Base-by-base conservation (phyloP, 2,888 invertebrate genomes). In the Andrena camellia region DNA sequence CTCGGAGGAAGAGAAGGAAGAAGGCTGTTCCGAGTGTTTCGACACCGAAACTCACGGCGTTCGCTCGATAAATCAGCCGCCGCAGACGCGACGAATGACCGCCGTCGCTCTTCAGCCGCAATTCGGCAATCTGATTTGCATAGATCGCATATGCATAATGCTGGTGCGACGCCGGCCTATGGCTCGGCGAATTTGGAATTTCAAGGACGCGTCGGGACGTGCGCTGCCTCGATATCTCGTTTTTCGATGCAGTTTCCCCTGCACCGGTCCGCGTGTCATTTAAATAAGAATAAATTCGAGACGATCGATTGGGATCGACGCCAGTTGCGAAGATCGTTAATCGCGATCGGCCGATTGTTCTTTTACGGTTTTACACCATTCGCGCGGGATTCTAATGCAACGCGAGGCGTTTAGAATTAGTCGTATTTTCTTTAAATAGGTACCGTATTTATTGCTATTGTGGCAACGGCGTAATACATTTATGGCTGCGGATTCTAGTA, bases 151-250 rank as follows among this genome's bases (percentile, higher is more conserved):
- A 67, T 66, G 83, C 82, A 86, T 82, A 84, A 85, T 75, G 79
- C 83, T 76, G 78, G 76, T 10, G 20, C 29, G 63, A 68, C 67
- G 13, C 69, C 73, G 73, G 68, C 66, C 77, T 78, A 83, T 82
- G 85, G 81, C 60, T 35, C 60, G 73, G 79, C 81, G 84, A 88
- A 85, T 89, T 89, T 88, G 89, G 89, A 85, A 86, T 89, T 89
- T 87, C 89, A 89, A 89, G 89, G 89, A 81, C 89, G 66, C 66
- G 79, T 2, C 81, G 83, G 72, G 74, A 87, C 85, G 84, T 85
- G 87, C 85, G 57, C n/a, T 35, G 87, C 87, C 72, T 87, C 63
- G 80, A 48, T 74, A 67, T 76, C 62, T 62, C 73, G 63, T 71
- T 20, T 10, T 57, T 42, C 50, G 62, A 35, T 76, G 79, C 78